These are phyloP conservation scores for Patella ulyssiponensis DNA, from an alignment of 2,888 invertebrate species.

Conservation along the genomic window DNA sequence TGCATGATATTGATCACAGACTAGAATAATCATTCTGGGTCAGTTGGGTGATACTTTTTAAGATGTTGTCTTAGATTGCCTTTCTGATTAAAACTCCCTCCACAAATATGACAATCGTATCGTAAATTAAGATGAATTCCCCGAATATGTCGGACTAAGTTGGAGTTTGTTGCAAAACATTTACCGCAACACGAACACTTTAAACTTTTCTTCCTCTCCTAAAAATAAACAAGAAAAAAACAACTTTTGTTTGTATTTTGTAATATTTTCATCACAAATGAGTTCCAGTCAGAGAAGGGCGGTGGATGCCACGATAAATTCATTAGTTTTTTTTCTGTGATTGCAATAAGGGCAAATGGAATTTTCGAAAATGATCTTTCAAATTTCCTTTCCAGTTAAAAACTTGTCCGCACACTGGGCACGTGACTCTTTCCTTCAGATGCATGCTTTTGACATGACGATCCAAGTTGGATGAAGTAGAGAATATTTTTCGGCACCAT, in stretches of 20 bases:
- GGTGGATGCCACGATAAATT: too few species aligned
- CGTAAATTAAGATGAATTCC: conserved; percentile 6
- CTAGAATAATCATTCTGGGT: too few species aligned
- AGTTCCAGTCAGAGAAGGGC: too few species aligned
- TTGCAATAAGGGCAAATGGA: neutral
- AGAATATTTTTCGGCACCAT: neutral
- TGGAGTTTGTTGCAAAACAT: neutral
- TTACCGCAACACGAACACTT: neutral
- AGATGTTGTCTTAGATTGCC: neutral
- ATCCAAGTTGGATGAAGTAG: conserved; percentile 8
- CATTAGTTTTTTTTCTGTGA: too few species aligned
- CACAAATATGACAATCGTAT: neutral
- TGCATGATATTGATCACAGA: too few species aligned
- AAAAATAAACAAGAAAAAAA: too few species aligned
- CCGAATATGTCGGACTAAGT: neutral
- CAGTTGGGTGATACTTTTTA: too few species aligned
- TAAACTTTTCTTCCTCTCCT: neutral
- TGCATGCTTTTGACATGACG: neutral
- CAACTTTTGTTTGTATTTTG: too few species aligned
- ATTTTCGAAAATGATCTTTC: neutral
- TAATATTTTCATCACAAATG: too few species aligned
- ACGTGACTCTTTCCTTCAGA: neutral
- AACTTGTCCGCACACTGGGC: neutral
- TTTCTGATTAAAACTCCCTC: neutral
- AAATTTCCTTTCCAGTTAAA: conserved; percentile 9